phyloP scores from a whole-genome alignment of 2,888 invertebrate species.

The Dusona sp. region DNA sequence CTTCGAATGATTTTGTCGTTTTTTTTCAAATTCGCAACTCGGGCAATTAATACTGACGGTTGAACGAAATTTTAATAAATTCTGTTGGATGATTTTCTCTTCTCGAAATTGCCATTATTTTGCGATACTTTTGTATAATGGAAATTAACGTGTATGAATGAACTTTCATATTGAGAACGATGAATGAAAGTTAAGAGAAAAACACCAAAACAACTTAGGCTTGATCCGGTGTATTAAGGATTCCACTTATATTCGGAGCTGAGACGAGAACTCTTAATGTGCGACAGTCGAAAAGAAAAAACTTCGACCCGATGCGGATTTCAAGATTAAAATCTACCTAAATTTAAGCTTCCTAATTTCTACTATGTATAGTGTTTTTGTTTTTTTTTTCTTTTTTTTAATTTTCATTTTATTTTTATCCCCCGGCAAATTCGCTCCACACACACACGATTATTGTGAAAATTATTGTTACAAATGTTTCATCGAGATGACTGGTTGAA shows the following conservation, averaged over 20 bases:
- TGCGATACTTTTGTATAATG: background rate
- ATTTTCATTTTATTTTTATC: constrained; percentile 17
- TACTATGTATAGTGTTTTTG: constrained; percentile 56
- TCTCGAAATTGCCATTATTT: background rate
- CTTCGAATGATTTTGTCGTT: background rate
- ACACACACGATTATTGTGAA: constrained; percentile 71
- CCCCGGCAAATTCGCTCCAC: constrained; percentile 67
- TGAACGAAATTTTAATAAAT: constrained; percentile 33
- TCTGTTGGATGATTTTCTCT: constrained; percentile 10
- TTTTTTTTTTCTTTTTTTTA: constrained; percentile 9
- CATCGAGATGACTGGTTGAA: constrained; percentile 35
- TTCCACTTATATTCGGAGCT: constrained; percentile 71
- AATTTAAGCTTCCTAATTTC: constrained; percentile 51
- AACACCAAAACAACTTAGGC: constrained; percentile 16
- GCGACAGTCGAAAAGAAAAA: constrained; percentile 66
- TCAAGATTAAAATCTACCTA: constrained; percentile 59
- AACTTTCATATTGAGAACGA: background rate
- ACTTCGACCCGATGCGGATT: constrained; percentile 67
- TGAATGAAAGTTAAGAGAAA: constrained; percentile 12
- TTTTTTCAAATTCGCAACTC: background rate
- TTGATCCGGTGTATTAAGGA: constrained; percentile 73
- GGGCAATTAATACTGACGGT: constrained; percentile 60
- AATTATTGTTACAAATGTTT: constrained; percentile 73
- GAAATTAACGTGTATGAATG: background rate
- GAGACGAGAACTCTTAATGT: constrained; percentile 68